A percentile compares a stretch with the other conserved stretches of the same genome.
These are phyloP conservation scores for Spicauda simplicius DNA, from an alignment of 2,888 invertebrate species.

Conservation along the genomic window DNA sequence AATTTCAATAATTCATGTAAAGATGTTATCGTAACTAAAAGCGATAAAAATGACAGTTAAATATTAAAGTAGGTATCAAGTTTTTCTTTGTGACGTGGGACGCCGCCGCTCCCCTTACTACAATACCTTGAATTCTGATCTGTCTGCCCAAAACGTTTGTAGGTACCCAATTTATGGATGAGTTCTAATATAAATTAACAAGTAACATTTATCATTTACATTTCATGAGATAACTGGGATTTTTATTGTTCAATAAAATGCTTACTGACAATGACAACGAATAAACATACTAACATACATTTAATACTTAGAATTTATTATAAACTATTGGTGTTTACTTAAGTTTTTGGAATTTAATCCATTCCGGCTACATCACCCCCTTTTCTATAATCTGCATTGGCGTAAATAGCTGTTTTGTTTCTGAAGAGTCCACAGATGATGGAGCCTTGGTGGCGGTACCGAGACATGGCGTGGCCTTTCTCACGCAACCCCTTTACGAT, in stretches of 20 bases:
- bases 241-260: neutral
- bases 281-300: neutral
- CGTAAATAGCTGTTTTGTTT: conserved; percentile 86
- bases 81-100: too few relatives aligned
- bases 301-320: neutral
- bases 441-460: conserved; percentile 88
- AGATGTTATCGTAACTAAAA: too few relatives aligned
- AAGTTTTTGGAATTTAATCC: conserved; percentile 60
- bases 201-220: neutral
- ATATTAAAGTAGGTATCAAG: too few relatives aligned
- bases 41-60: too few relatives aligned
- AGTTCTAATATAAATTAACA: too few relatives aligned
- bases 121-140: too few relatives aligned
- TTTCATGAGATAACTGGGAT: neutral
- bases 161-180: too few relatives aligned
- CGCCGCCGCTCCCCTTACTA: too few relatives aligned
- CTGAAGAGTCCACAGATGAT: conserved; percentile 89
- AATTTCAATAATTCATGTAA: too few relatives aligned
- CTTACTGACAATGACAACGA: too few relatives aligned
- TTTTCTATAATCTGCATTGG: conserved; percentile 93
- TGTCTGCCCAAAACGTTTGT: too few relatives aligned
- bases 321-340: neutral
- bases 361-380: conserved; percentile 91
- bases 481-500: conserved; percentile 86
- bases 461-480: conserved; percentile 87